These are phyloP conservation scores for Thereva nobilitata DNA, from an alignment of 2,888 invertebrate species.

Conservation along the genomic window DNA sequence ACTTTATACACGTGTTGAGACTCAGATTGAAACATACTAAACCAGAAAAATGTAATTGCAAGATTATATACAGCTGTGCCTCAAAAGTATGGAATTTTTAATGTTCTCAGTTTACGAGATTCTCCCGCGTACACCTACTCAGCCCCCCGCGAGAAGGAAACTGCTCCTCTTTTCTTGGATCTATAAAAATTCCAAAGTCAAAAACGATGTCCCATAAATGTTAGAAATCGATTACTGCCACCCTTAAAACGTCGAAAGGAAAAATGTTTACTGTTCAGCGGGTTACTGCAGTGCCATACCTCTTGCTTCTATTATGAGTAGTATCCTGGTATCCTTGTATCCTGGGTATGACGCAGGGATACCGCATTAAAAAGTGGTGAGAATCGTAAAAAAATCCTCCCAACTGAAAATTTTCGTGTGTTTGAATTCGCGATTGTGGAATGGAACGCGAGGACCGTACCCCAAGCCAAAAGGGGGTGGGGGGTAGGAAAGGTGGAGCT, in stretches of 20 bases:
- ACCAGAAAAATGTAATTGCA: too few species aligned
- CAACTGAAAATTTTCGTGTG: conserved; percentile 37
- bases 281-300: conserved; percentile 25
- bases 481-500: conserved; percentile 36
- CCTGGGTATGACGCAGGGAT: conserved; percentile 39
- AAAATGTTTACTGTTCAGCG: conserved; percentile 4
- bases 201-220: not conserved
- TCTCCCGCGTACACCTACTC: too few species aligned
- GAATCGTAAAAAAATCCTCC: conserved; percentile 40
- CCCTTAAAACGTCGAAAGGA: conserved; percentile 6
- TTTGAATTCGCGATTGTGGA: conserved; percentile 39
- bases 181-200: too few species aligned
- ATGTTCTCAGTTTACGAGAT: too few species aligned
- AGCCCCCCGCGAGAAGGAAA: too few species aligned
- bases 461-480: conserved; percentile 25
- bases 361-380: conserved; percentile 42
- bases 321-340: not conserved
- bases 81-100: too few species aligned
- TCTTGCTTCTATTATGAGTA: conserved; percentile 27
- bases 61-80: too few species aligned
- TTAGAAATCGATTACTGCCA: conserved; percentile 25
- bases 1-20: too few species aligned
- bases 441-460: conserved; percentile 1
- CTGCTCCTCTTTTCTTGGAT: too few species aligned
- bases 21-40: too few species aligned